A percentile compares a stretch with the other conserved stretches of the same genome.
Conservation (phyloP, 1,140 invertebrate genomes). For the Penaeus indicus region DNA sequence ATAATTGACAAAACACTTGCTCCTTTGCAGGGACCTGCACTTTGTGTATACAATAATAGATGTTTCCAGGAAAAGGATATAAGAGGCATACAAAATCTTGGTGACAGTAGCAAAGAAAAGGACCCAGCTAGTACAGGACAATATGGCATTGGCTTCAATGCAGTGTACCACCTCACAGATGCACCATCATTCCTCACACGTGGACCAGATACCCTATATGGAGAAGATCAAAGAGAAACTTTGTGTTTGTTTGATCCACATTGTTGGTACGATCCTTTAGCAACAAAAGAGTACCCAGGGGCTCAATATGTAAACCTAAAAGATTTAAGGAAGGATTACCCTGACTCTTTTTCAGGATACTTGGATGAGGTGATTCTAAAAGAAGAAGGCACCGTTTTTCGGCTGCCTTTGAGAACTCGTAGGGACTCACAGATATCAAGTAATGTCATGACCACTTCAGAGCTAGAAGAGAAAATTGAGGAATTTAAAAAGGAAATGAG, state of each 20-base stretch:
- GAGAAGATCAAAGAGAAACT: neutral
- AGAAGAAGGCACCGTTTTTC: neutral
- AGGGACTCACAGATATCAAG: neutral
- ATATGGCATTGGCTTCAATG: conserved; percentile 16
- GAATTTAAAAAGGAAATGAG: neutral
- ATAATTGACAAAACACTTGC: conserved; percentile 64
- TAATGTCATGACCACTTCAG: neutral
- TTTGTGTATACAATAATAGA: conserved; percentile 18
- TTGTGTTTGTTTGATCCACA: conserved; percentile 27
- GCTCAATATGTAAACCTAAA: neutral
- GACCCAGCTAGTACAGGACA: conserved; percentile 14
- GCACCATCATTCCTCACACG: conserved; percentile 21
- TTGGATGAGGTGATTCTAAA: neutral
- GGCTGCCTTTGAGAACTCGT: neutral
- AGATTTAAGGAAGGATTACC: conserved; percentile 8
- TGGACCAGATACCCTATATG: neutral
- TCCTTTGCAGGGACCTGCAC: conserved; percentile 66
- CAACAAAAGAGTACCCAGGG: neutral
- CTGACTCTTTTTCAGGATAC: conserved; percentile 17
- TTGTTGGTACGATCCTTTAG: neutral
- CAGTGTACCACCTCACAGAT: conserved; percentile 17
- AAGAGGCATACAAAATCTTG: conserved; percentile 7
- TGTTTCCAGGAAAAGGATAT: conserved; percentile 1
- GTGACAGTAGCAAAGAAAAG: conserved; percentile 11
- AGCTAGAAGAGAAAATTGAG: neutral